Conservation (phyloP, 2,797 vertebrate genomes). For the Prionace glauca region DNA sequence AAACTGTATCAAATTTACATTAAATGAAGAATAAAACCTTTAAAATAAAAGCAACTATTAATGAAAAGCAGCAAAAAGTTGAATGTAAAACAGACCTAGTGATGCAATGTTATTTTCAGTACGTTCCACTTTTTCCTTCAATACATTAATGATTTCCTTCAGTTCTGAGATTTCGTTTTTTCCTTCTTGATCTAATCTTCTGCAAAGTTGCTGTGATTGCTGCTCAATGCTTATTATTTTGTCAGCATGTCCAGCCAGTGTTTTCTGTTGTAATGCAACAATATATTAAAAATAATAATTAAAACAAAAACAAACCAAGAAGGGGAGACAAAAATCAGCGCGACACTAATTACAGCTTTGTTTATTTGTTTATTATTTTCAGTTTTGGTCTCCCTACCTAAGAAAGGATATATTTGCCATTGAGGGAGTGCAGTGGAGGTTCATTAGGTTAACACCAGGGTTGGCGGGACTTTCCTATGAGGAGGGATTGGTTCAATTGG, state of each 20-base stretch:
- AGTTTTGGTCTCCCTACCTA: too few species aligned
- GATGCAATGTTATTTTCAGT: conserved; percentile 68
- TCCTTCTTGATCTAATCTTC: conserved; percentile 61
- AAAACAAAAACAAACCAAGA: conserved; percentile 14
- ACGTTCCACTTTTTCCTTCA: conserved; percentile 70
- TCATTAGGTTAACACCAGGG: too few species aligned
- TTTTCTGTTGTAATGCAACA: conserved; percentile 50
- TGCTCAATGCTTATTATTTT: conserved; percentile 56
- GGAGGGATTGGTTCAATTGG: too few species aligned
- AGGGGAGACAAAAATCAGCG: not conserved
- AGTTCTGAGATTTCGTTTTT: conserved; percentile 63
- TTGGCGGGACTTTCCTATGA: too few species aligned
- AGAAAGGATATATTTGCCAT: too few species aligned
- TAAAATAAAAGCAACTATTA: not conserved
- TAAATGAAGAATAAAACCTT: not conserved
- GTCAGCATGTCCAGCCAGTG: conserved; percentile 59
- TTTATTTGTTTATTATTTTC: too few species aligned
- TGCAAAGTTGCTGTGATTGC: conserved; percentile 66
- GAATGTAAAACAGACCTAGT: conserved; percentile 60
- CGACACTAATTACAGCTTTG: not conserved
- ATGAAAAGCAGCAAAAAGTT: not conserved
- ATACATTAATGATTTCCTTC: conserved; percentile 61
- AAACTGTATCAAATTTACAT: not conserved
- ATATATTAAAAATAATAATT: conserved; percentile 37
- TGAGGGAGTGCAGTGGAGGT: too few species aligned